Conservation (phyloP, 2,797 vertebrate genomes). For the Tadarida brasiliensis region DNA sequence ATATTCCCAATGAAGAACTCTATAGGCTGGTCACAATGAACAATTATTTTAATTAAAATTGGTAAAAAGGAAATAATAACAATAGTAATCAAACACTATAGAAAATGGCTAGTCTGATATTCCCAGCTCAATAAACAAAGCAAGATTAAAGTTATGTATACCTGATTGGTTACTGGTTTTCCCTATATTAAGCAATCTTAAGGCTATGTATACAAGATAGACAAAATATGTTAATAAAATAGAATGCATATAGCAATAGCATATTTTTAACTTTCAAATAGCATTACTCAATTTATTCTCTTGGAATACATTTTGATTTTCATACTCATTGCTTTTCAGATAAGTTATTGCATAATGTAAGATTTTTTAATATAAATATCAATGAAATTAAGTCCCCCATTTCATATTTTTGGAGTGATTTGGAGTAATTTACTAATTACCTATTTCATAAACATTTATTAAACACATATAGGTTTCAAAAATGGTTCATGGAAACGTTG, state of each 20-base stretch:
- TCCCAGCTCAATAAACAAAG: constrained; percentile 3
- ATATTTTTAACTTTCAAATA: neutral
- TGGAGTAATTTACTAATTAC: neutral
- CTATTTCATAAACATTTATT: constrained; percentile 52
- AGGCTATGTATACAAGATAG: neutral
- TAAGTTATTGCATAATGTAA: neutral
- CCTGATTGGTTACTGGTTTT: neutral
- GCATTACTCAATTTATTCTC: neutral
- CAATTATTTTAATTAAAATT: constrained; percentile 54
- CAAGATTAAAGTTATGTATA: neutral
- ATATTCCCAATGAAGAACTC: neutral
- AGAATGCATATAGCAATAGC: neutral
- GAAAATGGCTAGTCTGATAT: constrained; percentile 12
- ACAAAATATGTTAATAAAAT: constrained; percentile 7
- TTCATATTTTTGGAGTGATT: neutral
- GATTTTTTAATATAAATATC: neutral
- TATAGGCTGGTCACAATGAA: neutral
- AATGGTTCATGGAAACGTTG: neutral
- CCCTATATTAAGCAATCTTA: neutral
- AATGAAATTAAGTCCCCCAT: neutral
- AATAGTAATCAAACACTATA: neutral
- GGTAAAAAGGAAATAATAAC: neutral
- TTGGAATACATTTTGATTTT: constrained; percentile 28
- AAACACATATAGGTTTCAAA: neutral
- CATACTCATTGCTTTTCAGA: neutral